Evolutionary conservation across 2,888 invertebrate species (phyloP), one percentile per base, ranked within the genome.

Genomic region (Drosophila mercatorum): DNA sequence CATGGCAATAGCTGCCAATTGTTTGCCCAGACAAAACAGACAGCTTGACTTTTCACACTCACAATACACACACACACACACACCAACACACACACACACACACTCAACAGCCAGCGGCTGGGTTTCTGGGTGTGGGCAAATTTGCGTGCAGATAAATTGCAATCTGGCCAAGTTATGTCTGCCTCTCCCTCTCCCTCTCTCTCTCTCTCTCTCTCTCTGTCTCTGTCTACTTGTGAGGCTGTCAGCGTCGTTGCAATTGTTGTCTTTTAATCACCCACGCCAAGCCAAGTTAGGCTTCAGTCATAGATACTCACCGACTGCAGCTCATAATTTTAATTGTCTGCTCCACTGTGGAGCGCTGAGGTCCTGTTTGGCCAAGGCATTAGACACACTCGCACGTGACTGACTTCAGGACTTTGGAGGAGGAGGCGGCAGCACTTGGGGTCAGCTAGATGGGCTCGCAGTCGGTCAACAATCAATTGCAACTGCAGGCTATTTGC

Each of bases 121-220:
- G 66, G 52, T 40, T 74, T 62, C 36, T 36, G 70, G 36, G 44
- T 46, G 71, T 68, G 87, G 34, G 68, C 78, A 70, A 78, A 84
- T 84, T 84, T 84, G 83, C 83, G 83, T 84, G 76, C 87, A 86
- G 89, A 86, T 83, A 88, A 83, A 88, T 88, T 84, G 83, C 87
- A 83, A 83, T 86, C 81, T 58, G 73, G 68, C 67, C 83, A 80
- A 83, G 80, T 75, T 78, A 58, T 41, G 34, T 3, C 28, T 5
- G 3, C 5, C 28, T 28, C 28, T 5, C 28, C 3, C 28, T 28
- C 28, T 28, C 28, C 0, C 28, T 28, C 28, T 5, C 28, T 28
- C 28, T 3, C 28, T 3, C 28, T 0, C 28, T 28, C 28, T 28
- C 28, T 28, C 28, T 28, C 5, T 28, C 5, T 28, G 34, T 58